Conservation (phyloP, 2,113 vertebrate species). For the Dendrocopos noguchii region DNA sequence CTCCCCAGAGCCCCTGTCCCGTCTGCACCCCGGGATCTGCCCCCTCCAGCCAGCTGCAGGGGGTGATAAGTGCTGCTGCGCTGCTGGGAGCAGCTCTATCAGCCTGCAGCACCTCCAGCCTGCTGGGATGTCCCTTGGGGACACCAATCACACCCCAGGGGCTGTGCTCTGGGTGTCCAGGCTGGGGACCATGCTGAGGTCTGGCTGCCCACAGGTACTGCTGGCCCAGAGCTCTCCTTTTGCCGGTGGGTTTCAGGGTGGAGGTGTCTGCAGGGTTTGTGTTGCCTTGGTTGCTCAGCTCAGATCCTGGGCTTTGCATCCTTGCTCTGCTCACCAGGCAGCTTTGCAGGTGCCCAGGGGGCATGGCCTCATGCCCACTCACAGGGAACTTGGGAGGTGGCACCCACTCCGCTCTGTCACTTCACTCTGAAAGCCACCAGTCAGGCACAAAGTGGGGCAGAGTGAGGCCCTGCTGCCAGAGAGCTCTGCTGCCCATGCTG, state of each 20-base stretch:
- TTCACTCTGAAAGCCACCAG: too few species aligned
- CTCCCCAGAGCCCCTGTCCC: neutral
- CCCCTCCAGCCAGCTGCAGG: neutral
- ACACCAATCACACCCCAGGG: neutral
- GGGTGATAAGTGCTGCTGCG: neutral
- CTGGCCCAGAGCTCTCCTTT: neutral
- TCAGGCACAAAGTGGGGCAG: too few species aligned
- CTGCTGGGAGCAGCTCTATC: neutral
- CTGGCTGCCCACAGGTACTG: neutral
- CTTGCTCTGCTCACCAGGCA: too few species aligned
- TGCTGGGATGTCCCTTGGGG: accelerated
- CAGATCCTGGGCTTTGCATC: too few species aligned
- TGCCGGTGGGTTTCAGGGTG: neutral
- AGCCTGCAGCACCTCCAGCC: neutral
- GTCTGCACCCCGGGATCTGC: neutral
- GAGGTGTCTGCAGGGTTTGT: too few species aligned
- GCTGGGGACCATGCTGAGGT: neutral
- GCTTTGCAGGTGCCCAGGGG: too few species aligned
- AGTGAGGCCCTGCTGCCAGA: too few species aligned
- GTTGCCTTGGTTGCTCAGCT: too few species aligned
- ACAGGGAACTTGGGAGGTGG: too few species aligned
- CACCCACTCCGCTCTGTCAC: too few species aligned
- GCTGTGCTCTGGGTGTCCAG: neutral
- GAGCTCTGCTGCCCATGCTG: too few species aligned
- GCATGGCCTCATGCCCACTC: too few species aligned